These are phyloP conservation scores for Gobius niger DNA, from an alignment of 2,113 vertebrate genomes.

Conservation along the genomic window DNA sequence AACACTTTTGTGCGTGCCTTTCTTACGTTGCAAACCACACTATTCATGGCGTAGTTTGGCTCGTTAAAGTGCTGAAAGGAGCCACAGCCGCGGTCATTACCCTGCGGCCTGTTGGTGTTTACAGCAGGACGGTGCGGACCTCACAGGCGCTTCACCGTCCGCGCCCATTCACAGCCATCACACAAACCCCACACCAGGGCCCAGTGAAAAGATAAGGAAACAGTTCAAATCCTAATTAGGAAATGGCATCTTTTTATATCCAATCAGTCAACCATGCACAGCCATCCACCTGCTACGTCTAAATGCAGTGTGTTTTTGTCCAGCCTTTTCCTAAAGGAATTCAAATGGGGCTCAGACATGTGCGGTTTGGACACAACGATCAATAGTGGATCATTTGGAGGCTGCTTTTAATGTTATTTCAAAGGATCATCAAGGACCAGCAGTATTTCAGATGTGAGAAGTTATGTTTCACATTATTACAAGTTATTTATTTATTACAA, in stretches of 20 bases:
- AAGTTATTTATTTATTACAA: too few species aligned
- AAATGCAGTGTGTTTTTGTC: constrained; percentile 58
- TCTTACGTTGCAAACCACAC: constrained; percentile 25
- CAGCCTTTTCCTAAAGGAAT: constrained; percentile 53
- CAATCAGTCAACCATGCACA: constrained; percentile 70
- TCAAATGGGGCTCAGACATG: constrained; percentile 62
- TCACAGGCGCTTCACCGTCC: constrained; percentile 57
- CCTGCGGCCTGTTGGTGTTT: constrained; percentile 54
- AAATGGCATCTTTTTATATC: constrained; percentile 69
- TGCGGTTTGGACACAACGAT: not conserved
- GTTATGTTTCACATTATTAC: too few species aligned
- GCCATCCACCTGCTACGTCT: constrained; percentile 77
- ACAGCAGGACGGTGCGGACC: constrained; percentile 63
- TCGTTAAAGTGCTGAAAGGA: constrained; percentile 51
- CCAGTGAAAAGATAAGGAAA: constrained; percentile 61
- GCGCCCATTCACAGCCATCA: constrained; percentile 56
- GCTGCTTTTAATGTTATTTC: too few species aligned
- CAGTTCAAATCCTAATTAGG: constrained; percentile 71
- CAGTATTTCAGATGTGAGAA: too few species aligned
- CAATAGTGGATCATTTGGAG: not conserved
- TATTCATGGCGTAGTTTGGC: constrained; percentile 23
- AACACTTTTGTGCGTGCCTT: constrained; percentile 32
- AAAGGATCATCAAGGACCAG: too few species aligned
- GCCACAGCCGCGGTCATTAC: constrained; percentile 52
- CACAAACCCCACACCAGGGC: constrained; percentile 48